phyloP scores from a whole-genome alignment of 2,888 invertebrate species.

The Leptopilina myrica region DNA sequence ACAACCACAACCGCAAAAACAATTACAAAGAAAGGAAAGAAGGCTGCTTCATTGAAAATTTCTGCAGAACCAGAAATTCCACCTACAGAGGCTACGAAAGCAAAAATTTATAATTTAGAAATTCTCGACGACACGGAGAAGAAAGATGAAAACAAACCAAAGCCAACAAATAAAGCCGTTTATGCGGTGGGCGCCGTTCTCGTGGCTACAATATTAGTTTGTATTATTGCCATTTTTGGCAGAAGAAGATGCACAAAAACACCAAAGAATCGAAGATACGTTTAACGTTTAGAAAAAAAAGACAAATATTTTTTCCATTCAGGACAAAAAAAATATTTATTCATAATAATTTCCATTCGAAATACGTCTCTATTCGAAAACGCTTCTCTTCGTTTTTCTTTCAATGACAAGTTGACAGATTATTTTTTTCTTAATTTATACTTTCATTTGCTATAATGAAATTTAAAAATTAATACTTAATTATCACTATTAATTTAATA shows the following conservation, averaged over 20 bases:
- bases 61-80: not conserved
- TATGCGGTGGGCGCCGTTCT: slow-evolving; percentile 70
- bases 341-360: slow-evolving; percentile 1
- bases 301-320: not conserved
- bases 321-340: not conserved
- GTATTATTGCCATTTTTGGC: slow-evolving; percentile 71
- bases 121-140: slow-evolving; percentile 16
- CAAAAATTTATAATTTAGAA: not conserved
- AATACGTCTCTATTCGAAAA: not conserved
- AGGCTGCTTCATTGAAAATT: slow-evolving; percentile 13
- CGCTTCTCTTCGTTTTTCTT: too few relatives aligned
- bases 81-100: slow-evolving; percentile 16
- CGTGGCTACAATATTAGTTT: slow-evolving; percentile 67
- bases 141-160: slow-evolving; percentile 48
- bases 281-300: slow-evolving; percentile 53
- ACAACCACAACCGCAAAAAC: slow-evolving; percentile 50
- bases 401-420: too few relatives aligned
- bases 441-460: too few relatives aligned
- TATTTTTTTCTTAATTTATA: too few relatives aligned
- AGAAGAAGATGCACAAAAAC: slow-evolving; percentile 69
- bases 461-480: too few relatives aligned
- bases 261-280: slow-evolving; percentile 74
- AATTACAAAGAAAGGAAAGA: slow-evolving; percentile 11
- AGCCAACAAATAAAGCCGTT: slow-evolving; percentile 68
- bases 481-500: too few relatives aligned